Evolutionary conservation across 2,113 vertebrate genomes (phyloP), one percentile per base, ranked within the genome.

Genomic region (Coreoperca whiteheadi): DNA sequence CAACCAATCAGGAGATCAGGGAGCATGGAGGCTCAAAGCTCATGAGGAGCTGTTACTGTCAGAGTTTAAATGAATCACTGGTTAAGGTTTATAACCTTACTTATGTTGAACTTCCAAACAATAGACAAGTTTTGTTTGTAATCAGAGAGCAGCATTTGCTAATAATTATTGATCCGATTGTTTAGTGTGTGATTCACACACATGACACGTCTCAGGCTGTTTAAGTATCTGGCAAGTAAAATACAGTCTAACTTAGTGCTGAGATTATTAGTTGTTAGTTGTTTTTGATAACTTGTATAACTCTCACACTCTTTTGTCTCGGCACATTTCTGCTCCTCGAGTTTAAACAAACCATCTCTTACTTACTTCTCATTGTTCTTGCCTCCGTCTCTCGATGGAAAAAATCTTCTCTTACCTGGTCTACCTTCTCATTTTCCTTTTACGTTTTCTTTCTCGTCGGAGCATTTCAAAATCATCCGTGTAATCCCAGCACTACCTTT

Each of bases 1-100:
- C 71, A 15, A 30, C 79, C 74, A 82, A 56, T 91, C 74, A 88
- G 68, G 67, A 51, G 64, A 63, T 81, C 77, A 77, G 66, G n/a
- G 72, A 76, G 71, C 48, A 39, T 0, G 7, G 74, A 41, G 53
- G 48, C 32, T 57, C 21, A 67, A 21, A 43, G 63, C 74, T 75
- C 53, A 60, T 16, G 23, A 77, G 2, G 46, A 87, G 66, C 54
- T 1, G 28, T 84, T 82, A 77, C 64, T 85, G 79, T 81, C 54
- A 71, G 53, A 61, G 21, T 21, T 28, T 67, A 30, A 63, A 37
- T 5, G 1, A 53, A n/a, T 53, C 11, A 34, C 3, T 28, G 11
- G 34, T 39, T 18, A n/a, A 51, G 51, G 7, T 56, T 77, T 41
- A 20, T 30, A 23, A 32, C 10, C n/a, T 6, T 34, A 8, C 14